Percentiles rank a stretch among this genome's conserved stretches.
Evolutionary conservation across 1,140 invertebrate species (phyloP).

Genomic region (Ostrea denselamellosa): DNA sequence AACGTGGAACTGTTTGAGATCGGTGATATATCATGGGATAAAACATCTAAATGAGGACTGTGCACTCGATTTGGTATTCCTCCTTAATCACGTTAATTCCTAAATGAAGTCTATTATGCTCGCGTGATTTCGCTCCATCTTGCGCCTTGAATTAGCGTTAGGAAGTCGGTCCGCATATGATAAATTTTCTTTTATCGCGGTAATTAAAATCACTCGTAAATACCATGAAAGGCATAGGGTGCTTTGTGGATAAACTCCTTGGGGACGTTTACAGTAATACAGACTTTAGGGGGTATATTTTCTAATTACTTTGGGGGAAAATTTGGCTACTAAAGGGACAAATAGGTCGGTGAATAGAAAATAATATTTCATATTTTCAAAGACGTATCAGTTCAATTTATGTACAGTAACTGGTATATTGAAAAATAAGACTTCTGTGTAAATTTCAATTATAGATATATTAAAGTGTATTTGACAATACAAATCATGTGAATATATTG

Average conservation of each 20-base stretch:
- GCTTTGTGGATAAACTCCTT: neutral
- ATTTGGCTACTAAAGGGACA: conserved; percentile 3
- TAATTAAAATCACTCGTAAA: conserved; percentile 23
- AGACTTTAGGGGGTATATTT: neutral
- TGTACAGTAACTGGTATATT: neutral
- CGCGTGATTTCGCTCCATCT: conserved; percentile 14
- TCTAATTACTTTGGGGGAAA: conserved; percentile 15
- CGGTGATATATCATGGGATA: conserved; percentile 13
- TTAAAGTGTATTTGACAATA: neutral
- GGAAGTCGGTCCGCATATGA: neutral
- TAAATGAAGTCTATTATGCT: conserved; percentile 26
- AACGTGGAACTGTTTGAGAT: neutral
- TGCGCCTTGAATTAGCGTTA: neutral
- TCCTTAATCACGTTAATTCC: conserved; percentile 28
- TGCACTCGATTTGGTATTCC: conserved; percentile 8
- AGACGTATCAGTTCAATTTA: neutral
- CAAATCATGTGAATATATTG: neutral
- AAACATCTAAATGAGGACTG: conserved; percentile 22
- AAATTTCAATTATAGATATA: neutral
- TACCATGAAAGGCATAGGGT: neutral
- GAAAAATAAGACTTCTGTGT: neutral
- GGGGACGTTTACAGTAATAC: conserved; percentile 4
- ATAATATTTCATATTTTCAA: neutral
- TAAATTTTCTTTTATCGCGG: conserved; percentile 38
- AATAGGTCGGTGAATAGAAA: neutral